A percentile compares a stretch with the other conserved stretches of the same genome.
Evolutionary conservation across 2,888 invertebrate species (phyloP).

Genomic region (Fabriciana adippe): DNA sequence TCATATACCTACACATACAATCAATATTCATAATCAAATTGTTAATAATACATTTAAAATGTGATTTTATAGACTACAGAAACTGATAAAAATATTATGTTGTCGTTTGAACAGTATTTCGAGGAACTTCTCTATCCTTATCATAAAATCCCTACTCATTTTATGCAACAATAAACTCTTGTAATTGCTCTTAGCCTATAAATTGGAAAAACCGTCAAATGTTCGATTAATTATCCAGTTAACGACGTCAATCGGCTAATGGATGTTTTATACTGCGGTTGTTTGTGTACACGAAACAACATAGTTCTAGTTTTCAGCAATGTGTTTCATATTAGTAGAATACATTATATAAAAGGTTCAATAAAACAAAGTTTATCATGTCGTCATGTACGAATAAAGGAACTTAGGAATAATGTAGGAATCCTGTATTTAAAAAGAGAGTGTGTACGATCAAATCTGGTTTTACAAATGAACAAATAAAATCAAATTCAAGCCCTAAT

Average conservation of each 20-base stretch:
- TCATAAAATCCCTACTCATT: neutral
- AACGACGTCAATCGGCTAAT: conserved; percentile 42
- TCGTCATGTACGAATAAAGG: too few species aligned
- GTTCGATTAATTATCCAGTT: conserved; percentile 39
- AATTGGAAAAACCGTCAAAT: conserved; percentile 30
- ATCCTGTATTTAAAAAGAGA: too few species aligned
- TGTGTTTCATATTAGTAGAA: neutral
- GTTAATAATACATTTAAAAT: too few species aligned
- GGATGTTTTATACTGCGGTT: conserved; percentile 37
- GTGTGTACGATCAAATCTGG: too few species aligned
- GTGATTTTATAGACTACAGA: too few species aligned
- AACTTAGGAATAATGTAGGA: too few species aligned
- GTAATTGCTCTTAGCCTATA: conserved; percentile 12
- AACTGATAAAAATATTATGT: neutral
- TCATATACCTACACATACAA: too few species aligned
- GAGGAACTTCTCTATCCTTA: neutral
- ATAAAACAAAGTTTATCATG: too few species aligned
- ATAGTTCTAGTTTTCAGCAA: neutral
- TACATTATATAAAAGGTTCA: neutral
- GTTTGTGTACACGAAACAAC: conserved; percentile 13
- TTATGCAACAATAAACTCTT: neutral
- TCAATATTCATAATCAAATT: too few species aligned
- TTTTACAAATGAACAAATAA: too few species aligned
- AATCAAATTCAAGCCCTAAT: too few species aligned
- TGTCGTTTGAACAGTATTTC: neutral